phyloP scores from a whole-genome alignment of 2,888 invertebrate genomes.

The Erynnis tages region DNA sequence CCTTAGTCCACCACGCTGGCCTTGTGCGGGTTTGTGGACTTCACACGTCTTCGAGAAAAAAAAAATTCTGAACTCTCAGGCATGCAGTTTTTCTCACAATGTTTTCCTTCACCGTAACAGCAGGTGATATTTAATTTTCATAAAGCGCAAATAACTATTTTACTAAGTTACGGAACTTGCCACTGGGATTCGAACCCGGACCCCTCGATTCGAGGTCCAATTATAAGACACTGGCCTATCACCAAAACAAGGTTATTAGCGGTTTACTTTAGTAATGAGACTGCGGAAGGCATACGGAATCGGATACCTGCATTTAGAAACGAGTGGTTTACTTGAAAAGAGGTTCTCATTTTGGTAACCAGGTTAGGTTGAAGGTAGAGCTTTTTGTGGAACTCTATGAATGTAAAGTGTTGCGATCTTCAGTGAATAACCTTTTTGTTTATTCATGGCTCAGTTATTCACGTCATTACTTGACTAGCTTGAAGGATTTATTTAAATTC shows the following conservation, averaged over 20 bases:
- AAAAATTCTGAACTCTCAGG: too few relatives aligned
- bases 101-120: too few relatives aligned
- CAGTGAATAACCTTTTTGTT: slow-evolving; percentile 2
- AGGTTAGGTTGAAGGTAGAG: not conserved
- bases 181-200: too few relatives aligned
- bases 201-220: too few relatives aligned
- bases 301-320: slow-evolving; percentile 17
- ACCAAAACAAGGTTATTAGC: slow-evolving; percentile 22
- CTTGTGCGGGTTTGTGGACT: too few relatives aligned
- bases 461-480: not conserved
- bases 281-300: slow-evolving; percentile 1
- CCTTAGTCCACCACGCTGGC: too few relatives aligned
- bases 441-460: slow-evolving; percentile 2
- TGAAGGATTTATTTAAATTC: not conserved
- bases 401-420: not conserved
- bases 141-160: too few relatives aligned
- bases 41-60: too few relatives aligned
- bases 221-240: too few relatives aligned
- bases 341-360: slow-evolving; percentile 2
- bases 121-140: too few relatives aligned
- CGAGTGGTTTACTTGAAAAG: not conserved
- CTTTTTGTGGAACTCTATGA: slow-evolving; percentile 8
- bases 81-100: too few relatives aligned
- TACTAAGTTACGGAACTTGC: too few relatives aligned
- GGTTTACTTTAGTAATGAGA: slow-evolving; percentile 22